phyloP scores from a whole-genome alignment of 2,888 invertebrate species.

The Clistopyga incitator region DNA sequence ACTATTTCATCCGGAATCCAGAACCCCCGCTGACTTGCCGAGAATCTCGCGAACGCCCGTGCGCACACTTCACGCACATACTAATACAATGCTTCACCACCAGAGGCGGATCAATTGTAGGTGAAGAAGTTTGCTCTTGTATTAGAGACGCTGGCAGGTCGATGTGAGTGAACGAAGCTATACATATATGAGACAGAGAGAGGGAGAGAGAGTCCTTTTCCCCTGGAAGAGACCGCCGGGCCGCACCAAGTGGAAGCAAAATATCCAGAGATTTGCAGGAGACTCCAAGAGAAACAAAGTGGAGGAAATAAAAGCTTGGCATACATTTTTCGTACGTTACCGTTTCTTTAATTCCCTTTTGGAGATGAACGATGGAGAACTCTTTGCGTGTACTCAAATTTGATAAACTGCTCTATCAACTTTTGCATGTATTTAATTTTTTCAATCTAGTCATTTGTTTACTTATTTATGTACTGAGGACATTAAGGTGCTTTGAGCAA shows the following conservation, averaged over 20 bases:
- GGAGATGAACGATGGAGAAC: not conserved
- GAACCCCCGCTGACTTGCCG: slow-evolving; percentile 70
- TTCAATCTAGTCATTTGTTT: no score
- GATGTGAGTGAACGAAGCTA: slow-evolving; percentile 21
- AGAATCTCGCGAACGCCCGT: slow-evolving; percentile 55
- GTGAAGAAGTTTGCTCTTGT: slow-evolving; percentile 3
- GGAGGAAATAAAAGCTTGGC: slow-evolving; percentile 44
- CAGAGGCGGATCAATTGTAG: slow-evolving; percentile 52
- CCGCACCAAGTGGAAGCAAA: slow-evolving; percentile 25
- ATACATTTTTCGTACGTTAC: slow-evolving; percentile 47
- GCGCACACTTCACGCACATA: slow-evolving; percentile 55
- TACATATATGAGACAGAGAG: not conserved
- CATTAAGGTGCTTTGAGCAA: no score
- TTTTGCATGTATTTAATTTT: no score
- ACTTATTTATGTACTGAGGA: no score
- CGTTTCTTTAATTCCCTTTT: slow-evolving; percentile 13
- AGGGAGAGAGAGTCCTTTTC: not conserved
- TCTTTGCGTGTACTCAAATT: not conserved
- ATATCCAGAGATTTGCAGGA: slow-evolving; percentile 48
- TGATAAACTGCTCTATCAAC: not conserved
- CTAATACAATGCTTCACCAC: slow-evolving; percentile 59
- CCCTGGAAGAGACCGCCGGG: not conserved
- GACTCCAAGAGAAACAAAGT: slow-evolving; percentile 53
- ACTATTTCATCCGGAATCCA: slow-evolving; percentile 69
- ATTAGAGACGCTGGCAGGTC: slow-evolving; percentile 9